Evolutionary conservation across 2,888 invertebrate species (phyloP).

Genomic region (Athripsodes cinereus): DNA sequence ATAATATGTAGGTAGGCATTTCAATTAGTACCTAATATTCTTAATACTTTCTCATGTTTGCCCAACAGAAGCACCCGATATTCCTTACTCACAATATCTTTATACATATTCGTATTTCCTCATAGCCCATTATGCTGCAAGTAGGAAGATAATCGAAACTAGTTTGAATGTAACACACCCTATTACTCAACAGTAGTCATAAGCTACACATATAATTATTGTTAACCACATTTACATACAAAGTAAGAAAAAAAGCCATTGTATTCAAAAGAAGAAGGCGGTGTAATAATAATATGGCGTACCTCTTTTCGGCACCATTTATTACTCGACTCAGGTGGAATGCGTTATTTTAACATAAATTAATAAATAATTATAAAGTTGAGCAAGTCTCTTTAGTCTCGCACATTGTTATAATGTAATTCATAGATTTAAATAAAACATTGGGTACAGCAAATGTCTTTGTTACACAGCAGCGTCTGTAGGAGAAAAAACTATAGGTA

Average conservation of each 20-base stretch:
- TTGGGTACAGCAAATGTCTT: not conserved
- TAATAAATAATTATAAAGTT: constrained; percentile 12
- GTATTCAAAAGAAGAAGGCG: constrained; percentile 16
- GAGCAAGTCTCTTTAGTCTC: not conserved
- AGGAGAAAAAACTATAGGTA: not conserved
- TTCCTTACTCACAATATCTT: no score
- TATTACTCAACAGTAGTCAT: constrained; percentile 22
- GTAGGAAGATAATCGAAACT: not conserved
- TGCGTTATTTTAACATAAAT: constrained; percentile 23
- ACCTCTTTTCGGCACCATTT: constrained; percentile 26
- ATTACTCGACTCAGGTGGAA: constrained; percentile 20
- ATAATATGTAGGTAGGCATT: no score
- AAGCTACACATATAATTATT: not conserved
- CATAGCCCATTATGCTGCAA: no score
- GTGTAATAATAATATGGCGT: constrained; percentile 17
- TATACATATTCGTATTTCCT: no score
- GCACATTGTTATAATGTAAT: no score
- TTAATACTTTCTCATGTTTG: no score
- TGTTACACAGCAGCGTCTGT: not conserved
- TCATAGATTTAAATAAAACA: no score
- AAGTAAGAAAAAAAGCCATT: constrained; percentile 20
- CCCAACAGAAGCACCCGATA: no score
- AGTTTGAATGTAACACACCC: constrained; percentile 4
- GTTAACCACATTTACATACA: constrained; percentile 18
- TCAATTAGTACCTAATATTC: no score